Conservation (phyloP, 2,888 invertebrate genomes). For the Catocala sponsa region DNA sequence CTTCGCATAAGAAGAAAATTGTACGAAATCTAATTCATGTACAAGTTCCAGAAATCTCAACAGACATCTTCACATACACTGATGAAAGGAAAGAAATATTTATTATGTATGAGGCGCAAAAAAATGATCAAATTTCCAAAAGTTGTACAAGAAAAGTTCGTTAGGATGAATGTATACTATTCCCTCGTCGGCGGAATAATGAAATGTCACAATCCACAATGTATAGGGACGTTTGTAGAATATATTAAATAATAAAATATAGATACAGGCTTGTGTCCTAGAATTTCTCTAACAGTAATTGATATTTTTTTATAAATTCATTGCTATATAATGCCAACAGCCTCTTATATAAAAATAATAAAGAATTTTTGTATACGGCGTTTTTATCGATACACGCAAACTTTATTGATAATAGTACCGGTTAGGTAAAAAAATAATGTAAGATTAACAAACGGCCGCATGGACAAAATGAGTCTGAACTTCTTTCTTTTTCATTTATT, state of each 20-base stretch:
- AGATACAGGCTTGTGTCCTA: not conserved
- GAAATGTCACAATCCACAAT: constrained; percentile 18
- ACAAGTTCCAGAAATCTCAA: constrained; percentile 7
- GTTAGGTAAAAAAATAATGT: no score
- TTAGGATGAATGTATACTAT: constrained; percentile 32
- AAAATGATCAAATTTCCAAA: constrained; percentile 39
- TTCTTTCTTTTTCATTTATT: not conserved
- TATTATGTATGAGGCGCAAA: constrained; percentile 41
- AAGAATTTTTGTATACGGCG: no score
- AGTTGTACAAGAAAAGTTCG: constrained; percentile 41
- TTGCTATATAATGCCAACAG: no score
- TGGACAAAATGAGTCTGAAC: no score
- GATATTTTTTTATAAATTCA: no score
- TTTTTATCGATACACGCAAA: no score
- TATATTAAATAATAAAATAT: constrained; percentile 5
- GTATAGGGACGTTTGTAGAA: constrained; percentile 4
- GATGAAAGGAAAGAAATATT: constrained; percentile 28
- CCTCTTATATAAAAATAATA: no score
- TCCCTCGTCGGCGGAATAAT: constrained; percentile 24
- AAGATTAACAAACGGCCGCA: no score
- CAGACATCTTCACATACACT: constrained; percentile 10
- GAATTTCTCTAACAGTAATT: no score
- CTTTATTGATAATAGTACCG: no score
- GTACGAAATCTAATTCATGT: constrained; percentile 7
- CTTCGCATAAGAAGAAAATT: constrained; percentile 4